Percentiles rank a stretch among this genome's conserved stretches.
phyloP scores from a whole-genome alignment of 2,888 invertebrate species.

The Hetaerina titia region DNA sequence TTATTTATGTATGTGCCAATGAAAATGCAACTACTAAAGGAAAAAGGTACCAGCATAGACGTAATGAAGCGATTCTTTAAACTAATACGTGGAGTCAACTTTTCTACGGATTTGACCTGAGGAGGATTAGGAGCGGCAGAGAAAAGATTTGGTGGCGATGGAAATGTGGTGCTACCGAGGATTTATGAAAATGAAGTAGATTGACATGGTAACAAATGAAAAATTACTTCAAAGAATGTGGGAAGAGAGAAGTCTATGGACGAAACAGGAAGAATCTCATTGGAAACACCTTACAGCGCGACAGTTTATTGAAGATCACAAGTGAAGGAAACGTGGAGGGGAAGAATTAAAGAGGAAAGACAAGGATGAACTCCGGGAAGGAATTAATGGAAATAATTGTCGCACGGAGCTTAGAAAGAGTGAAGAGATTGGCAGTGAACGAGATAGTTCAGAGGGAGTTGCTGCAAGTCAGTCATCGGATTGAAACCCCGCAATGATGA shows the following conservation, averaged over 20 bases:
- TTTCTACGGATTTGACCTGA: neutral
- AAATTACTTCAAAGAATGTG: no score
- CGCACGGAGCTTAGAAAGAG: neutral
- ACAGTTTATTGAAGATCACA: no score
- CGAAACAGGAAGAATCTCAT: neutral
- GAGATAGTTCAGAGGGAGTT: neutral
- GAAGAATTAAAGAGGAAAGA: neutral
- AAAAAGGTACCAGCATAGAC: no score
- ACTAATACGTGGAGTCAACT: no score
- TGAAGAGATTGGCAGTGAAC: no score
- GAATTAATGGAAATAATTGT: neutral
- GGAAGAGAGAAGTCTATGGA: neutral
- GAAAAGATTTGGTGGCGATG: neutral
- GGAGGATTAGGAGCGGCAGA: neutral
- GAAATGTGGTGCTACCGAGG: neutral
- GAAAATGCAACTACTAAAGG: no score
- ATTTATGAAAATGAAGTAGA: neutral
- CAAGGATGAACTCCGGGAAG: neutral
- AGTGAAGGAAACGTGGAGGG: no score
- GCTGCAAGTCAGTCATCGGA: neutral
- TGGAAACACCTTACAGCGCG: neutral
- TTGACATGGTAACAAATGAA: no score
- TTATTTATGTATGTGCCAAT: no score
- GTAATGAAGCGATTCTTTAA: no score
- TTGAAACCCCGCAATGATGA: no score